Evolutionary conservation across 2,113 vertebrate species (phyloP), one percentile per base, ranked within the genome.

Genomic region (Redunca redunca): DNA sequence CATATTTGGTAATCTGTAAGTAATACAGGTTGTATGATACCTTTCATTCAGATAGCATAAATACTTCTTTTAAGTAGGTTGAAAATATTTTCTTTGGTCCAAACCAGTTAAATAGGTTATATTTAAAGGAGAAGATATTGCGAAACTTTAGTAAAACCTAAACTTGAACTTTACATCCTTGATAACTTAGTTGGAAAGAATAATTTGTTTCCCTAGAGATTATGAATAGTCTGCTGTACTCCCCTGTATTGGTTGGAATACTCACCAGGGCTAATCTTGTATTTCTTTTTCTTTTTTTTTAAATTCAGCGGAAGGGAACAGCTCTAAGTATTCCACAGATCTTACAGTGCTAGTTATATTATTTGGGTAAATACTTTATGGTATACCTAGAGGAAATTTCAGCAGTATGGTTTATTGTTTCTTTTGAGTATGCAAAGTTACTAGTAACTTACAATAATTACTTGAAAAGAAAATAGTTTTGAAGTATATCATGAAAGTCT

Each of bases 141-240:
- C 78, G 26, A 82, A 82, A 86, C 28, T 82, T 14, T 3, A 64
- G 74, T 78, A 97, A 89, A 93, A 64, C 60, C 43, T 95, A 78
- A 93, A 93, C 36, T 97, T 95, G 78, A 94, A 96, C 90, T 97
- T 97, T 53, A 67, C 81, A 64, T 86, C 92, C 96, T 95, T 90
- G 55, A 71, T 91, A 91, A 93, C 36, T 86, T 96, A 89, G 60
- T 93, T 93, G 67, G 82, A 91, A 78, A 82, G 36, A 95, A 77
- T 78, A 82, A 28, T 90, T 94, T 95, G 21, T 95, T 96, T 96
- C 80, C 46, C 48, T 46, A 46, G 71, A 50, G 48, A 87, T 62
- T 88, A 83, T 81, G 25, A 96, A 23, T 92, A 93, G 33, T 62
- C 16, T 82, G 13, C 86, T 90, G 26, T 71, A 43, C 33, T 91